Evolutionary conservation across 2,888 invertebrate genomes (phyloP), one percentile per base, ranked within the genome.

Genomic region (Hydrotaea diabolus): DNA sequence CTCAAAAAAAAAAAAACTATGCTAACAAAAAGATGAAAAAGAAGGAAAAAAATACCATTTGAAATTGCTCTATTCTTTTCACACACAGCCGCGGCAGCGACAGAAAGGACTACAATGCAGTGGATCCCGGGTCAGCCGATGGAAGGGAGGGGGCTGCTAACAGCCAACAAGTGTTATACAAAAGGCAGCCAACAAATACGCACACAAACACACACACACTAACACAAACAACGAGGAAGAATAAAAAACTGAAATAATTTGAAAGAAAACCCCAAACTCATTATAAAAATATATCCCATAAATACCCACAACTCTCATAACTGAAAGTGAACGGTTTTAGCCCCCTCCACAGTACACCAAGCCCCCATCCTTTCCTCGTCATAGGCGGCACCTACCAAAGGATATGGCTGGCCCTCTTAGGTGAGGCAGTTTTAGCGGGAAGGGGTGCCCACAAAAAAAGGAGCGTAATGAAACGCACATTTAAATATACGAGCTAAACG

Each of bases 91-190:
- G 7, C 19, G 3, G 21, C 11, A 23, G 9, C 39, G 21, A 4
- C 7, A 39, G 39, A 39, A 39, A 9, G 7, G 39, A 55, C 55
- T 21, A 21, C 55, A 55, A 55, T 55, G 9, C n/a, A 55, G 55
- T 8, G 49, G 43, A 66, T 13, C 9, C 17, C 46, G 43, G 36
- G 2, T 31, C 4, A 78, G 57, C 23, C 59, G 62, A 62, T 19
- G 4, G 49, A 19, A 49, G 36, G 13, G 55, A 36, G 43, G 15
- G 11, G 9, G n/a, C n/a, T 26, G 17, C 77, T 55, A 59, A 75
- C 78, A 81, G 55, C 80, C 77, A 84, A 77, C 84, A 84, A 84
- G 84, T 81, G 84, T 74, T 75, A 36, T 39, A 62, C 74, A 78
- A 78, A 76, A 74, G 59, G 23, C 3, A 73, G 26, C 15, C n/a